Base-by-base conservation (phyloP, 2,888 invertebrate species). In the Uloborus plumipes region DNA sequence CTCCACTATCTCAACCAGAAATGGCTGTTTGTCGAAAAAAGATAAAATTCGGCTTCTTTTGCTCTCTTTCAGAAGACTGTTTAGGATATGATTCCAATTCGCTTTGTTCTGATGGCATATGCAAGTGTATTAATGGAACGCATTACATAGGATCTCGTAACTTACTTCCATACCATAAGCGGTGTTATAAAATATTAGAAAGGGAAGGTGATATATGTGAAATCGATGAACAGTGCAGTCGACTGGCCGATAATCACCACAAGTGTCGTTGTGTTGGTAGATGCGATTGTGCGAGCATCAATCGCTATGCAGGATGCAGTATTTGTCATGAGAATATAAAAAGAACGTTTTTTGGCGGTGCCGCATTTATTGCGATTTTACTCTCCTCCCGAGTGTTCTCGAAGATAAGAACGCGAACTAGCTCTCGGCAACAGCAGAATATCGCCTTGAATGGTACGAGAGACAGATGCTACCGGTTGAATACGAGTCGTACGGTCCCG, bases 291-390 rank as follows among this genome's bases (percentile, higher is more conserved):
- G 69, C 72, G 15, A 83, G 58, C 50, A 75, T 67, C 55, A 71
- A 73, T 51, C 61, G 76, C n/a, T 64, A 73, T 73, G 72, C 18
- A 15, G 83, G 83, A 15, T 83, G 83, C 58, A 77, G 77, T 39
- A 83, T 83, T 20, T 83, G 83, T 39, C 83, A 83, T 39, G 83
- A 83, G 58, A 83, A 83, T 20, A 83, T 83, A n/a, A 83, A 83
- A 47, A 66, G 83, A 58, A 83, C 83, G 3, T 83, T 83, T 31
- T 83, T 83, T 72, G 83, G 83, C 9, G 83, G 83, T 20, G 83
- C 77, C 20, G 83, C 83, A 9, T 83, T 83, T 53, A 83, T 83
- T 55, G 73, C 72, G 15, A 67, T 83, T 55, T 49, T 83, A 22
- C 65, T 83, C 4, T 70, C 83, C 0, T 76, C 83, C 0, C 83